Evolutionary conservation across 2,888 invertebrate genomes (phyloP), one percentile per base, ranked within the genome.

Genomic region (Cyaniris semiargus): DNA sequence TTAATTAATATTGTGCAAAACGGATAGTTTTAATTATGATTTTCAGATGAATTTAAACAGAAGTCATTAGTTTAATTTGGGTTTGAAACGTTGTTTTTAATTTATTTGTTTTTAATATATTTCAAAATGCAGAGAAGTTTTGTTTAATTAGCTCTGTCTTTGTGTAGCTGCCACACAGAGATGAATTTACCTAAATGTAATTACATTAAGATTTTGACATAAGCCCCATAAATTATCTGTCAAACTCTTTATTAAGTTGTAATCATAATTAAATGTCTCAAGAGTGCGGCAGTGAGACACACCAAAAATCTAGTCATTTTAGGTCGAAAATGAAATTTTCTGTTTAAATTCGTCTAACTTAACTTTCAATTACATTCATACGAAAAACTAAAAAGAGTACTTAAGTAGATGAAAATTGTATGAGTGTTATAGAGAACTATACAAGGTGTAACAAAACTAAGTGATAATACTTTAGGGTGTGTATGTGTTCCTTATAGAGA

Each of bases 281-380:
- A 21, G n/a, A n/a, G 18, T 56, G 18, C 53, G n/a, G n/a, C n/a
- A n/a, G n/a, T 6, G 6, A 53, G 5, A 53, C 8, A 56, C n/a
- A 21, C n/a, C 8, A 60, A 23, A 23, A 21, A 60, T 60, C 60
- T 60, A 60, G 21, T 60, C 23, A 60, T 23, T 23, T 60, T 13
- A 31, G 6, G 1, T 70, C 8, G 23, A 7, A 31, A 31, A 13
- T n/a, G 8, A 34, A 15, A 80, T 81, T 56, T 56, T 75, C 70
- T 76, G 27, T 56, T 80, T 84, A 84, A 66, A 77, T 66, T 70
- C 72, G 34, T 77, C 74, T 76, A 23, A 60, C 1, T 8, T 60
- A 60, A 21, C 10, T 10, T 60, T 21, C 2, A 0, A 23, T 60
- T 60, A 60, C 21, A 21, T 60, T 58, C 60, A 60, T 10, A 60